phyloP scores from a whole-genome alignment of 1,140 invertebrate species.

The Acromyrmex charruanus region DNA sequence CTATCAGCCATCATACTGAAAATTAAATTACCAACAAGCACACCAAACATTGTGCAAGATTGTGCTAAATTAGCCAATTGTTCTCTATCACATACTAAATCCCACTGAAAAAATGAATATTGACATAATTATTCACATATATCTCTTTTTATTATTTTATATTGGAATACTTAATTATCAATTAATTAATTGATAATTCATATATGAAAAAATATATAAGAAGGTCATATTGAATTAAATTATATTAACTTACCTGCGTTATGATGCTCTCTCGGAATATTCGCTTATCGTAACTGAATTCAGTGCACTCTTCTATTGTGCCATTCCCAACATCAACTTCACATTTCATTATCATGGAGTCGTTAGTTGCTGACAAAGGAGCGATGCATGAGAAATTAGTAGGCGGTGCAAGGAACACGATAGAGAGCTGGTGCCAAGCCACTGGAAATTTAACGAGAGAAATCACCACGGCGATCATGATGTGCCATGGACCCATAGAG shows the following conservation, averaged over 20 bases:
- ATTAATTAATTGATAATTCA: neutral
- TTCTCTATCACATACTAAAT: constrained; percentile 89
- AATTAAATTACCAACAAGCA: constrained; percentile 90
- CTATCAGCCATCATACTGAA: constrained; percentile 92
- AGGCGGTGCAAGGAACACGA: constrained; percentile 89
- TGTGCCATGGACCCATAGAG: constrained; percentile 88
- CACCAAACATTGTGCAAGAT: constrained; percentile 92
- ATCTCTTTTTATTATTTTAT: neutral
- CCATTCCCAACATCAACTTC: constrained; percentile 77
- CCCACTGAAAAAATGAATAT: constrained; percentile 87
- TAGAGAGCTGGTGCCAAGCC: constrained; percentile 90
- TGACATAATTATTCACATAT: neutral
- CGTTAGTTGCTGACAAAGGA: constrained; percentile 74
- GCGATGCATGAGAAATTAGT: constrained; percentile 88
- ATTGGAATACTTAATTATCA: neutral
- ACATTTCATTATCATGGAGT: constrained; percentile 73
- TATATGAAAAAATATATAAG: neutral
- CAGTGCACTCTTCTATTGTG: constrained; percentile 85
- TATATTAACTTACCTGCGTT: constrained; percentile 86
- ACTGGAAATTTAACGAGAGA: constrained; percentile 90
- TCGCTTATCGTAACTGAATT: constrained; percentile 88
- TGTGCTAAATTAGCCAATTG: constrained; percentile 91
- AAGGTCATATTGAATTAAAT: constrained; percentile 8
- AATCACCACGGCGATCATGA: constrained; percentile 89
- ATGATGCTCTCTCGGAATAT: constrained; percentile 91